Base-by-base conservation (phyloP, 2,888 invertebrate genomes). In the Ormyrus thymus region DNA sequence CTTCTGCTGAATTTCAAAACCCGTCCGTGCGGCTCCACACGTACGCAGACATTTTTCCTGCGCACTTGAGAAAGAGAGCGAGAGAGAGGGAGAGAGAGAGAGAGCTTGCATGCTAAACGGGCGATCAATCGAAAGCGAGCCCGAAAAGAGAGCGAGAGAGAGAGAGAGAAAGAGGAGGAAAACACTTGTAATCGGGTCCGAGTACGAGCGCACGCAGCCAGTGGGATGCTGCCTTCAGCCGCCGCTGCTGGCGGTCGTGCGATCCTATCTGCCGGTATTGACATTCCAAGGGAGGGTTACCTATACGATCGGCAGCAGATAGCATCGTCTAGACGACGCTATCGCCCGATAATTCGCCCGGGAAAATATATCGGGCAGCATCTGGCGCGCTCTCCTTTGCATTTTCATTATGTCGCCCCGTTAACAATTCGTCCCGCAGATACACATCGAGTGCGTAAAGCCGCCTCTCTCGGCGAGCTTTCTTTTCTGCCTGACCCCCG, bases 291-390 rank as follows among this genome's bases (percentile, higher is more conserved):
- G 65, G 74, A 69, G 68, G 70, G 70, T 77, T 80, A 77, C 77
- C 81, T 71, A 76, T 73, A 29, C 72, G 81, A 81, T 79, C 74
- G 77, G 7, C 6, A 53, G 46, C 43, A 29, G 81, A 79, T 81
- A 79, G 11, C 74, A 81, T 81, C 81, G 81, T 81, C 79, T 81
- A 81, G 81, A 81, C 81, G 76, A 77, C 70, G 68, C 73, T 81
- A 75, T 78, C 78, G 65, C 7, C 68, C n/a, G 78, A 78, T 81
- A 78, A 75, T 68, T 62, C 62, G 59, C 51, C 48, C 51, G 56
- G 46, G 71, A 59, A 73, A 76, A 58, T 73, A 29, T 29, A 73
- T 72, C 74, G 51, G 51, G 65, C 72, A 74, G 4, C 29, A 29
- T 50, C 68, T 46, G 68, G 11, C 46, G 8, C 48, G 53, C 58